A percentile compares a stretch with the other conserved stretches of the same genome.
These are phyloP conservation scores for Istiophorus platypterus DNA, from an alignment of 2,113 vertebrate genomes.

Conservation along the genomic window DNA sequence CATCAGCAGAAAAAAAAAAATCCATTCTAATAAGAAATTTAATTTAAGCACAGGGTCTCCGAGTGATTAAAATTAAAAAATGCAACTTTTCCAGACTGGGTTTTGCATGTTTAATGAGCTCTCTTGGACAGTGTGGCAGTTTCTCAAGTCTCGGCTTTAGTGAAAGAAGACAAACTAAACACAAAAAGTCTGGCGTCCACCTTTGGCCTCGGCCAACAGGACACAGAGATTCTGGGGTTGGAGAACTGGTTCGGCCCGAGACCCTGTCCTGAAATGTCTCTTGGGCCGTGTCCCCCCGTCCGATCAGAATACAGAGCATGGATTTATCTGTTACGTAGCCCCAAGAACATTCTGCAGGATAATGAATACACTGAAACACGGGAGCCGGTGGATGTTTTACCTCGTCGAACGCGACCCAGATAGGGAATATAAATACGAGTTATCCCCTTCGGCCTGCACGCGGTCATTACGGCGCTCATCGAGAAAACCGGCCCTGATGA, in stretches of 20 bases:
- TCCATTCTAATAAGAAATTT: background rate
- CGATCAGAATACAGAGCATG: slow-evolving; percentile 43
- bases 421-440: slow-evolving; percentile 60
- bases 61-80: background rate
- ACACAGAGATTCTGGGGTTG: slow-evolving; percentile 12
- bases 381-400: slow-evolving; percentile 45
- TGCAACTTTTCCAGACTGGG: background rate
- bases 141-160: background rate
- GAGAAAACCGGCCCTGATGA: slow-evolving; percentile 67
- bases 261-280: slow-evolving; percentile 15
- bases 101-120: background rate
- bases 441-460: slow-evolving; percentile 52
- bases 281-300: background rate
- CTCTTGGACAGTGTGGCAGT: background rate
- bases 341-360: slow-evolving; percentile 49
- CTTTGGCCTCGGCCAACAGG: background rate
- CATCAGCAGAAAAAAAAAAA: background rate
- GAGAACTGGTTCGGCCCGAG: slow-evolving; percentile 30
- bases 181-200: background rate
- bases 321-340: slow-evolving; percentile 52
- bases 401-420: slow-evolving; percentile 58
- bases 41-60: background rate
- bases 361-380: slow-evolving; percentile 57
- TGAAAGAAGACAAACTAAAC: background rate
- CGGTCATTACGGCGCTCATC: slow-evolving; percentile 23